Evolutionary conservation across 1,140 invertebrate species (phyloP), one percentile per base, ranked within the genome.

Genomic region (Drosophila virilis): DNA sequence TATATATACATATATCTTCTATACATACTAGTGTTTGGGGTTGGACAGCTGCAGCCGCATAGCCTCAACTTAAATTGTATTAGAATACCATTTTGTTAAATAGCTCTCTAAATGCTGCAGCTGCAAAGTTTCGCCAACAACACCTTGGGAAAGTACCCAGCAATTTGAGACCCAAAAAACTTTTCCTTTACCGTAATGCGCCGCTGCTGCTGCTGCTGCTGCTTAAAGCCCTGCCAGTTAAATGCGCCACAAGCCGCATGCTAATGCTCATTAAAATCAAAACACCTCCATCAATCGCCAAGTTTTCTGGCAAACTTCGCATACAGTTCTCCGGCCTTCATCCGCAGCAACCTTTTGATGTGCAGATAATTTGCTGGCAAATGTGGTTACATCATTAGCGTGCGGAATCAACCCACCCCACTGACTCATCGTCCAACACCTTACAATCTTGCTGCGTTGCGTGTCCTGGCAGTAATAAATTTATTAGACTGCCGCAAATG

Each of bases 321-420:
- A 12, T 38, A 28, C 3, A 28, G 22, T 17, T 22, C 15, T 37
- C n/a, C 35, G 9, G 6, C 37, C 37, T 7, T 37, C 9, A 8
- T 12, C 61, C 6, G 3, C 2, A 38, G 12, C 8, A 59, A 52
- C 35, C 69, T 69, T 78, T 82, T 88, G 79, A 88, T 88, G 83
- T 77, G 76, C 38, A 83, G 83, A 74, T 88, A 88, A 88, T 88
- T 83, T 88, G 86, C 74, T 80, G 74, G 84, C 83, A 82, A 88
- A 86, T 88, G 83, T 86, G 83, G 83, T 86, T 82, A 88, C 83
- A 86, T 86, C 83, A 86, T 86, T 86, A 86, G 83, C 83, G 79
- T 83, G 83, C 74, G 71, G 69, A 55, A 37, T 61, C 4, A 5
- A 28, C 8, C 48, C 15, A 6, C n/a, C 13, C 13, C 7, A 8